Evolutionary conservation across 2,797 vertebrate species (phyloP).

Genomic region (Schizothorax lantsangensis): DNA sequence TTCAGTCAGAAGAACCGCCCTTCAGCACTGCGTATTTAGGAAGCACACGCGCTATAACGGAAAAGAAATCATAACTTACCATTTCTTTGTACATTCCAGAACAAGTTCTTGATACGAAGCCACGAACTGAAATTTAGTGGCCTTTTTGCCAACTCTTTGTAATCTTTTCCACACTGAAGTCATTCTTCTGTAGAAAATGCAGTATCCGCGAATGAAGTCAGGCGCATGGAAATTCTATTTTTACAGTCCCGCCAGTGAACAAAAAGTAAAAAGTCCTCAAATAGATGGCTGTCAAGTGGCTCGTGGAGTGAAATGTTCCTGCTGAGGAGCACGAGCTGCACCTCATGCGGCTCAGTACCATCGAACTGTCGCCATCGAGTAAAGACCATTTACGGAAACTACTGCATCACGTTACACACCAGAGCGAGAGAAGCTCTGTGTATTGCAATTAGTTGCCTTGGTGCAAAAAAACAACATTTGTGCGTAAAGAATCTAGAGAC

Average conservation of each 20-base stretch:
- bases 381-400: conserved; percentile 59
- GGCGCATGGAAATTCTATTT: conserved; percentile 31
- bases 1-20: conserved; percentile 53
- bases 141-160: conserved; percentile 90
- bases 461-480: background rate
- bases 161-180: conserved; percentile 93
- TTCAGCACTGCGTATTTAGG: conserved; percentile 45
- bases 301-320: conserved; percentile 20
- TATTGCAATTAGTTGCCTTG: conserved; percentile 32
- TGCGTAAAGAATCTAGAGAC: background rate
- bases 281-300: conserved; percentile 16
- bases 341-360: conserved; percentile 24
- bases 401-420: conserved; percentile 55
- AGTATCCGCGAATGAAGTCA: conserved; percentile 42
- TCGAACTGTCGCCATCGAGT: conserved; percentile 56
- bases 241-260: conserved; percentile 21
- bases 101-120: conserved; percentile 90
- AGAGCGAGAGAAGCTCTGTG: conserved; percentile 58
- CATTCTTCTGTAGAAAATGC: conserved; percentile 72
- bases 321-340: conserved; percentile 5
- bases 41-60: conserved; percentile 45
- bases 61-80: conserved; percentile 78
- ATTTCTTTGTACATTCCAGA: conserved; percentile 90
- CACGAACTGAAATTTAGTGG: conserved; percentile 91
- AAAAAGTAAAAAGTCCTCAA: conserved; percentile 25